Evolutionary conservation across 2,888 invertebrate species (phyloP), one percentile per base, ranked within the genome.

Genomic region (Eurytoma californica): DNA sequence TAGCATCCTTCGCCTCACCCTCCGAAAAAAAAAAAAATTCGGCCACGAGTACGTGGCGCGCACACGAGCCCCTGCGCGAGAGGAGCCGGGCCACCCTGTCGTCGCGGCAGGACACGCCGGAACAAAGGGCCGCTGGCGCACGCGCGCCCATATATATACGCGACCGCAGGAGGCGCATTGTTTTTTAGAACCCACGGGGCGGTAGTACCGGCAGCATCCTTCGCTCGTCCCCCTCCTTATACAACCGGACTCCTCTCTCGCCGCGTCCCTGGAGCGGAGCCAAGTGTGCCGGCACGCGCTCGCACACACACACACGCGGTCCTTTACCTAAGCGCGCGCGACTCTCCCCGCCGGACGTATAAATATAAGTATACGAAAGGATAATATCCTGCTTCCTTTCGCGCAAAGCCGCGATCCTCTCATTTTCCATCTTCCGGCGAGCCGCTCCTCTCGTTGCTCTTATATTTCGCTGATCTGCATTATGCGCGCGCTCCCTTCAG

Each of bases 331-430:
- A 7, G 7, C 4, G 39, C 4, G 39, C 5, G 39, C 39, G 39
- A 7, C 39, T 39, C 39, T 39, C 1, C 39, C 18, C 30, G 39
- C 66, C 76, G 69, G 65, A 77, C 66, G 72, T 72, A 77, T 77
- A 77, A 70, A 77, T 66, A 76, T 63, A 63, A 61, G 51, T 9
- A 24, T 18, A 57, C 30, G 77, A 65, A 72, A 77, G 72, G 77
- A 77, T 77, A 77, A 77, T 77, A 77, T 72, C 58, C 66, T 28
- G 57, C 70, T 77, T 70, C 77, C 70, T 66, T 30, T 84, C 83
- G 78, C 82, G 80, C 66, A 47, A 77, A 82, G 80, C 69, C 72
- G 82, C 80, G 72, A 68, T 51, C n/a, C 57, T 70, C 73, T 20
- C 66, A 61, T 55, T 60, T 65, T 53, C 20, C 16, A 20, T 12